Evolutionary conservation across 2,888 invertebrate genomes (phyloP).

Genomic region (Temnothorax ravouxi): DNA sequence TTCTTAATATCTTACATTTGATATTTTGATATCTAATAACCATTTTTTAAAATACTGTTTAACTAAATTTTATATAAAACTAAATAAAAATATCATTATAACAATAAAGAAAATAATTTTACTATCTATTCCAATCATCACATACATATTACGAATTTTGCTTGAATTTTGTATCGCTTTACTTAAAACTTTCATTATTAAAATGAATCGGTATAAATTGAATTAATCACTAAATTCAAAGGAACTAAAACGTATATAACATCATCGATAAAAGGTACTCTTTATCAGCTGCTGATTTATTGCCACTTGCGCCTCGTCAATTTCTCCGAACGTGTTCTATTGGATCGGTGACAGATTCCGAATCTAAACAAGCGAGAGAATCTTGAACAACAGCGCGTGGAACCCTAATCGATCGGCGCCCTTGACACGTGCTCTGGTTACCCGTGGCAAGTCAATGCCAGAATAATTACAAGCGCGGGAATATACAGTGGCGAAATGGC

Average conservation of each 20-base stretch:
- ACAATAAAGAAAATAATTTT: background rate
- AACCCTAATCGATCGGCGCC: conserved; percentile 67
- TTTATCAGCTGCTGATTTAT: conserved; percentile 42
- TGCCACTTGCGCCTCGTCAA: conserved; percentile 49
- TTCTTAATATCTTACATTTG: background rate
- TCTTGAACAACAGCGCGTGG: conserved; percentile 58
- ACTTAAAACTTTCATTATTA: background rate
- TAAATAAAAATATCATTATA: background rate
- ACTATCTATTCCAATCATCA: background rate
- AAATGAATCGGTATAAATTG: conserved; percentile 8
- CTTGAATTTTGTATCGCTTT: background rate
- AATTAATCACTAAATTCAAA: conserved; percentile 15
- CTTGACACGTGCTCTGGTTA: conserved; percentile 73
- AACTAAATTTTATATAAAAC: background rate
- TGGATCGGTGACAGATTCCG: conserved; percentile 5
- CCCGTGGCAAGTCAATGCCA: conserved; percentile 63
- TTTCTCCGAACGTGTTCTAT: conserved; percentile 40
- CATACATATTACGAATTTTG: background rate
- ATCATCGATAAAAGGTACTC: conserved; percentile 4
- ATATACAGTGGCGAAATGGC: conserved; percentile 51
- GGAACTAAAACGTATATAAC: background rate
- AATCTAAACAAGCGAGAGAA: conserved; percentile 52
- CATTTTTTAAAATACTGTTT: background rate
- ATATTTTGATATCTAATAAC: background rate
- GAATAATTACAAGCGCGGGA: conserved; percentile 65